These are phyloP conservation scores for Galaxea fascicularis DNA, from an alignment of 92 coral and sea anemone species.

Conservation along the genomic window DNA sequence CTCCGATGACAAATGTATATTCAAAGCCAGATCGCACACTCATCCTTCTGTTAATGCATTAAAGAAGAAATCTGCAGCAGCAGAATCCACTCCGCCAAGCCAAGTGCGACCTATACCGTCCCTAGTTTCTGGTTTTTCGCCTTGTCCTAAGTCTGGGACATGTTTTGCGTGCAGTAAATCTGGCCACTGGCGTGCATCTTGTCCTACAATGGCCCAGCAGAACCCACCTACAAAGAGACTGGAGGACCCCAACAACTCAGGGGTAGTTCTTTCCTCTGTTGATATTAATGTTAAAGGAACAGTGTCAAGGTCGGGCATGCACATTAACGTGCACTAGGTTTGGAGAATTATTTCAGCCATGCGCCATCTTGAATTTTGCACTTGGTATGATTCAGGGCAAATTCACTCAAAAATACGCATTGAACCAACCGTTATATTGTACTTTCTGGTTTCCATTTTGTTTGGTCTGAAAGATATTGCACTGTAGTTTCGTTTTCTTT, in stretches of 20 bases:
- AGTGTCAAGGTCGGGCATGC: no score
- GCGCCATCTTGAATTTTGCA: no score
- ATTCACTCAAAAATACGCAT: no score
- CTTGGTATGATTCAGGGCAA: no score
- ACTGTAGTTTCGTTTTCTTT: no score
- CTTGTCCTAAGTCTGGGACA: conserved; percentile 40
- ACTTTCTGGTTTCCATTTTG: no score
- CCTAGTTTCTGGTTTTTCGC: conserved; percentile 35
- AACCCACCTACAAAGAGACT: conserved; percentile 29
- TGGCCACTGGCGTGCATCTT: conserved; percentile 59
- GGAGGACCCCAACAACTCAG: conserved; percentile 33
- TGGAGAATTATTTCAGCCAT: no score
- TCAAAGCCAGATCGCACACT: conserved; percentile 40
- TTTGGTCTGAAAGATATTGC: no score
- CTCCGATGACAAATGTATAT: conserved; percentile 31
- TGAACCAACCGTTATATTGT: no score
- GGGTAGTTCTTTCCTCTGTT: conserved; percentile 28
- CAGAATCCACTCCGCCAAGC: background rate
- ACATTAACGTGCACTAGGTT: no score
- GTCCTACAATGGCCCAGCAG: conserved; percentile 47
- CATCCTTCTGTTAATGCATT: conserved; percentile 7
- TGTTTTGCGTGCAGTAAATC: conserved; percentile 62
- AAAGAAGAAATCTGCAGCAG: background rate
- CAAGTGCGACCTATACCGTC: conserved; percentile 12
- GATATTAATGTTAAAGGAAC: background rate